Percentiles rank a stretch among this genome's conserved stretches.
Conservation (phyloP, 2,888 invertebrate species). For the Ormyrus pomaceus region DNA sequence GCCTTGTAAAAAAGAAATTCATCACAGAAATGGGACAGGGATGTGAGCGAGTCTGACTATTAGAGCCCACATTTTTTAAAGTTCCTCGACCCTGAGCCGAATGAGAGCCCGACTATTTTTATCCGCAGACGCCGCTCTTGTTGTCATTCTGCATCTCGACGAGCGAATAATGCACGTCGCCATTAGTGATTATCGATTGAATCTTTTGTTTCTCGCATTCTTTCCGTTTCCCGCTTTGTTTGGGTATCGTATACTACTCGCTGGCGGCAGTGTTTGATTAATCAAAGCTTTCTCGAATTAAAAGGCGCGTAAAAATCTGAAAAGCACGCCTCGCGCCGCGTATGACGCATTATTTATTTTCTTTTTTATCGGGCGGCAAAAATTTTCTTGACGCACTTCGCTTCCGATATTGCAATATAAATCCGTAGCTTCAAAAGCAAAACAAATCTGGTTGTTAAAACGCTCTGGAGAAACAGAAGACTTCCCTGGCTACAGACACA, state of each 20-base stretch:
- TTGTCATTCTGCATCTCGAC: conserved; percentile 14
- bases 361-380: neutral
- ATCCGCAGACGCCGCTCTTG: neutral
- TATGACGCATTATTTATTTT: neutral
- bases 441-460: no score
- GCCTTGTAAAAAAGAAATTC: neutral
- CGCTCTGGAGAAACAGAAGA: no score
- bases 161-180: no score
- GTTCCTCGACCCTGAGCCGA: conserved; percentile 56
- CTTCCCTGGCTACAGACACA: no score
- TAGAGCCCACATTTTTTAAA: conserved; percentile 44
- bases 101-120: conserved; percentile 42
- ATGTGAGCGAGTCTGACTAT: neutral
- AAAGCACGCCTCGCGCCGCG: neutral
- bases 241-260: no score
- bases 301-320: neutral
- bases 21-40: conserved; percentile 27
- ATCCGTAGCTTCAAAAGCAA: no score
- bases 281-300: neutral
- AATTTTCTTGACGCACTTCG: conserved; percentile 20
- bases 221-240: no score
- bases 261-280: no score
- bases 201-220: no score
- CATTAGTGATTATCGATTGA: no score
- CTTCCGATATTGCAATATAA: neutral